Evolutionary conservation across 2,113 vertebrate species (phyloP), one percentile per base, ranked within the genome.

Genomic region (Tichodroma muraria): DNA sequence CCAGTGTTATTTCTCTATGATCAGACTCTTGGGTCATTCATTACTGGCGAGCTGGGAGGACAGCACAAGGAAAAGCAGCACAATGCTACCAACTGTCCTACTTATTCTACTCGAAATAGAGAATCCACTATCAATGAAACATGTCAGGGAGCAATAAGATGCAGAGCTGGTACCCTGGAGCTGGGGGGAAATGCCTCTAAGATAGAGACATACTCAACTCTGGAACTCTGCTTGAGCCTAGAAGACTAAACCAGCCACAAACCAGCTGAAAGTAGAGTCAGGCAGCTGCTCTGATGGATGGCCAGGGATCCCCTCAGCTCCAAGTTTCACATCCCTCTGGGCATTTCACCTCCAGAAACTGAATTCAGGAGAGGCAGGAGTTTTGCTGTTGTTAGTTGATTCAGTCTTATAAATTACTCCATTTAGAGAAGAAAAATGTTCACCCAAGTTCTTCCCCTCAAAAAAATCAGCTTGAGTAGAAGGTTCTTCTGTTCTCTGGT

Each of bases 251-350:
- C 8, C 22, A 70, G 33, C 15, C 47, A 59, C 22, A 72, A 78
- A 70, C 0, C 27, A 71, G 13, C 40, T 37, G 23, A 45, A 50
- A 42, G 15, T 3, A 42, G 28, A 70, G 38, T n/a, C 57, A 88
- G 54, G 57, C n/a, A 76, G 72, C 18, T 86, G 53, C 69, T 76
- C 27, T 75, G 35, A 28, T 1, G 5, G 25, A 21, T 44, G 17
- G 22, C 64, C 4, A 1, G 33, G 42, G 21, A 54, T 45, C 6
- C 57, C 20, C 28, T 73, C 27, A 24, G 16, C 49, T 79, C 71
- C 0, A 0, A 54, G 9, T 72, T 72, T 52, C 16, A 13, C 1
- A 3, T 45, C 21, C 6, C 28, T 82, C 61, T 31, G 56, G 31
- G 20, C 18, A 57, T 27, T 45, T 68, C 57, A 56, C n/a, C 19